Conservation (phyloP, 2,888 invertebrate species). For the Eupithecia abbreviata region DNA sequence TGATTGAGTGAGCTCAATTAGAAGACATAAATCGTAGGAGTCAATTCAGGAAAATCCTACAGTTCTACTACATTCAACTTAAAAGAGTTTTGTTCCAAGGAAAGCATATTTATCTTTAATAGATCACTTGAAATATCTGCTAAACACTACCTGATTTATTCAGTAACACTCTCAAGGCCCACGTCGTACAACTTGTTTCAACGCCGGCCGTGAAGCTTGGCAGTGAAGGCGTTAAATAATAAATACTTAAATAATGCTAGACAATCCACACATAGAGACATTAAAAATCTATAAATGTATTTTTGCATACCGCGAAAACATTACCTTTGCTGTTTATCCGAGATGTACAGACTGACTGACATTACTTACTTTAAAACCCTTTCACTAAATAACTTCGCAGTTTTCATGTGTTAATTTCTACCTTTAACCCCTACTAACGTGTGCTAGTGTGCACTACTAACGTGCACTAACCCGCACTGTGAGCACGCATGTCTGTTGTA, state of each 20-base stretch:
- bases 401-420: conserved; percentile 28
- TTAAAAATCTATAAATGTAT: neutral
- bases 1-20: neutral
- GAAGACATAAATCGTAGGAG: neutral
- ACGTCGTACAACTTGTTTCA: too few species aligned
- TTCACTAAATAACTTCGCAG: neutral
- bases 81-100: neutral
- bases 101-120: neutral
- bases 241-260: too few species aligned
- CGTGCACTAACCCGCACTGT: conserved; percentile 65
- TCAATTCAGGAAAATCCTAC: neutral
- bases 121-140: neutral
- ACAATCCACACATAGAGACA: neutral
- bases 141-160: neutral
- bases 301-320: neutral
- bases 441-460: conserved; percentile 23
- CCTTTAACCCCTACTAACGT: conserved; percentile 36
- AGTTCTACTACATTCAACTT: neutral
- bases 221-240: neutral
- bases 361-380: neutral
- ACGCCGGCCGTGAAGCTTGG: too few species aligned
- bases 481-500: conserved; percentile 77
- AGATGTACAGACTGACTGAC: neutral
- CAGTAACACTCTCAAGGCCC: neutral
- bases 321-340: neutral